Evolutionary conservation across 2,888 invertebrate species (phyloP).

Genomic region (Acleris holmiana): DNA sequence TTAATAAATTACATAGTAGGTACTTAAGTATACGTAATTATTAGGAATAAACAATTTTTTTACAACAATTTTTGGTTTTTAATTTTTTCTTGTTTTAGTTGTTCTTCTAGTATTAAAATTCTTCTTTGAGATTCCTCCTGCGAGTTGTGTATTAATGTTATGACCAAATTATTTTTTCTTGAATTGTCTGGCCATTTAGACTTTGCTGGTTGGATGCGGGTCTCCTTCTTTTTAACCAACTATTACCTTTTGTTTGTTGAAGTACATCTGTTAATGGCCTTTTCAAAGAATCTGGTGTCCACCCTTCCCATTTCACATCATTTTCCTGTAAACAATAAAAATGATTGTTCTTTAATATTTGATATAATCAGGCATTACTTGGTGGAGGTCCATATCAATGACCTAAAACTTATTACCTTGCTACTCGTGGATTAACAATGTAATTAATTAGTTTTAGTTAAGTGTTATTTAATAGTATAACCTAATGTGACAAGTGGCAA

Average conservation of each 20-base stretch:
- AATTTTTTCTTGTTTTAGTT: slow-evolving; percentile 11
- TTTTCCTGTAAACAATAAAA: neutral
- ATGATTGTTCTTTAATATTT: neutral
- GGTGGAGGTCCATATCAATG: no score
- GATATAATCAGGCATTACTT: no score
- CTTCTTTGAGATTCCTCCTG: slow-evolving; percentile 4
- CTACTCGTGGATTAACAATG: no score
- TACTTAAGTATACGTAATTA: neutral
- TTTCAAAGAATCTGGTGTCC: neutral
- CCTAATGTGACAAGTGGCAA: no score
- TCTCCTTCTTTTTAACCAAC: slow-evolving; percentile 6
- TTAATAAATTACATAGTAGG: neutral
- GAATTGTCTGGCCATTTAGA: neutral
- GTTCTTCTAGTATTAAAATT: slow-evolving; percentile 2
- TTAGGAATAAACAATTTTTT: slow-evolving; percentile 3
- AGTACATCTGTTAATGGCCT: neutral
- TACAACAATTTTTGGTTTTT: slow-evolving; percentile 3
- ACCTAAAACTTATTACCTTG: no score
- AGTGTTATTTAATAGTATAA: no score
- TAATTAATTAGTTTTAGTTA: no score
- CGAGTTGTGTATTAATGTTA: slow-evolving; percentile 3
- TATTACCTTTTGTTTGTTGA: neutral
- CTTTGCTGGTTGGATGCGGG: neutral
- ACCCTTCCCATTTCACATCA: neutral
- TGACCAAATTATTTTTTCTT: slow-evolving; percentile 5